phyloP scores from a whole-genome alignment of 1,140 invertebrate genomes.

The Dolichoris vasculosae region DNA sequence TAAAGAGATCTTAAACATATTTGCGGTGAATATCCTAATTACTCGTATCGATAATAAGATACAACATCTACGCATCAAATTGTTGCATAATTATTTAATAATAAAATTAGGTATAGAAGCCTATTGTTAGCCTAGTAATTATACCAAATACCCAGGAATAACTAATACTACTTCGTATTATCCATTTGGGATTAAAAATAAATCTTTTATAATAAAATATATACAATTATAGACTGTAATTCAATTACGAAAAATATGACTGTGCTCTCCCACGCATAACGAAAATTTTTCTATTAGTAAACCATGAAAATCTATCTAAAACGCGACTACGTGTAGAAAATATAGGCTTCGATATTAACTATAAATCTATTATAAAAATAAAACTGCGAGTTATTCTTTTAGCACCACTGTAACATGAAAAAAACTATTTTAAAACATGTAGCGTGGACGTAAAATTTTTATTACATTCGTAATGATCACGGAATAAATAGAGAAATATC shows the following conservation, averaged over 20 bases:
- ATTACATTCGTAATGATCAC: not conserved
- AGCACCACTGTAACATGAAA: not conserved
- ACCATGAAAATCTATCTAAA: not conserved
- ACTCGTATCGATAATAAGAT: too few relatives aligned
- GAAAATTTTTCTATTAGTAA: not conserved
- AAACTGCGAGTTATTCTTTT: not conserved
- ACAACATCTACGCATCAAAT: too few relatives aligned
- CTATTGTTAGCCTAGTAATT: too few relatives aligned
- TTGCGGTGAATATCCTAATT: too few relatives aligned
- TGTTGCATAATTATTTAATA: too few relatives aligned
- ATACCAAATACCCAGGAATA: too few relatives aligned
- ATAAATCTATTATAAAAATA: not conserved
- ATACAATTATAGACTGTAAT: too few relatives aligned
- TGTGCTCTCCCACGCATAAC: not conserved
- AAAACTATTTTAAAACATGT: not conserved
- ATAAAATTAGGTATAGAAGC: too few relatives aligned
- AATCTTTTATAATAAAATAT: too few relatives aligned
- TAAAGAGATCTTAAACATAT: too few relatives aligned
- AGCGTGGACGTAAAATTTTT: not conserved
- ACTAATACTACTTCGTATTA: too few relatives aligned
- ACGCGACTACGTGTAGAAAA: not conserved
- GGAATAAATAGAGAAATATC: not conserved
- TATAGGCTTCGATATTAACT: not conserved
- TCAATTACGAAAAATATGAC: not conserved
- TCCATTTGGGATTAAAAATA: too few relatives aligned